A percentile compares a stretch with the other conserved stretches of the same genome.
Evolutionary conservation across 2,888 invertebrate species (phyloP).

Genomic region (Polydesmus complanatus): DNA sequence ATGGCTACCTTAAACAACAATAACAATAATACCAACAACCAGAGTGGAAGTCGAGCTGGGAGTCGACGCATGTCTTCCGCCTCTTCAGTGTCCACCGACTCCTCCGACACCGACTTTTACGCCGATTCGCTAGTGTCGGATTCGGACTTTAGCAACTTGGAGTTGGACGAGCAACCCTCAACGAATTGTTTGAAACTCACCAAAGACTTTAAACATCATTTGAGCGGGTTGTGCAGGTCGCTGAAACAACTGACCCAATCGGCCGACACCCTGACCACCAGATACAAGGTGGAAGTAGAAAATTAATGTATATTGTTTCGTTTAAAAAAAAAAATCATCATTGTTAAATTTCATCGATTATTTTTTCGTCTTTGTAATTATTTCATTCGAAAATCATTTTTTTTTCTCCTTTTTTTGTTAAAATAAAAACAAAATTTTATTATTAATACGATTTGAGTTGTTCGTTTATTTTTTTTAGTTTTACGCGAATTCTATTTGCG

Average conservation of each 20-base stretch:
- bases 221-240: background rate
- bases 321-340: too few species aligned
- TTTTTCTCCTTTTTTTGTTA: too few species aligned
- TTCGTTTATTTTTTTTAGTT: too few species aligned
- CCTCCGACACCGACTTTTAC: background rate
- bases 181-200: background rate
- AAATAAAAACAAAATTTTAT: too few species aligned
- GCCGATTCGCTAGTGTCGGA: background rate
- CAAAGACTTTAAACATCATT: background rate
- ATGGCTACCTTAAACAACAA: constrained; percentile 24
- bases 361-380: too few species aligned
- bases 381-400: too few species aligned
- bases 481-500: too few species aligned
- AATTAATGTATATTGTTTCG: too few species aligned
- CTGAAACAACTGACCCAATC: background rate
- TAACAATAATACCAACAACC: constrained; percentile 19
- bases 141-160: background rate
- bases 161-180: background rate
- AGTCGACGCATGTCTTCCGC: background rate
- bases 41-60: background rate
- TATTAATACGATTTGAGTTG: too few species aligned
- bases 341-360: too few species aligned
- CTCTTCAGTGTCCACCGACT: background rate
- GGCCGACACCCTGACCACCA: background rate
- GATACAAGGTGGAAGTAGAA: background rate